Base-by-base conservation (phyloP, 2,797 vertebrate species). In the Argentina silus region DNA sequence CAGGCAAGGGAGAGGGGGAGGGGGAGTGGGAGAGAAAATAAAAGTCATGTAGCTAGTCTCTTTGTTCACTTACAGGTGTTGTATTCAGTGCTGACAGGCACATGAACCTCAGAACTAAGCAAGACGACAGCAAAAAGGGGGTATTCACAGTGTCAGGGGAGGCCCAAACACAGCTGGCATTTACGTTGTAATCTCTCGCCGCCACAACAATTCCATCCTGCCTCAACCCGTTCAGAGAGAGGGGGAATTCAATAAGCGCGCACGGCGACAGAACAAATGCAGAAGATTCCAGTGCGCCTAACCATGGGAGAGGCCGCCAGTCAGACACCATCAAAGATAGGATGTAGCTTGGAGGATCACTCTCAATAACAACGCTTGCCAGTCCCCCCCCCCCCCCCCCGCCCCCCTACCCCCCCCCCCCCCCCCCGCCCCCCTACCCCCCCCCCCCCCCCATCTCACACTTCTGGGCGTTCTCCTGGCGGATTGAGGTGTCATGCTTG, bases 291-390 rank as follows among this genome's bases (percentile, higher is more conserved):
- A 81, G 81, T 15, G 62, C 79, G 74, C 45, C 51, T 74, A 85
- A 82, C 76, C 85, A 76, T 71, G 55, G 76, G 27, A 4, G 27
- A 36, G 27, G 27, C n/a, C n/a, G 27, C 27, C 27, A 36, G 27
- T 1, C 27, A 36, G 85, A 87, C 88, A 15, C 1, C 27, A 36
- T 75, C 74, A 15, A 12, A 61, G 76, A 65, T 0, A 67, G 73
- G 78, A 75, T 83, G 79, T 17, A 65, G 80, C 85, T 88, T 14
- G 21, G 55, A 78, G 85, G 76, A 70, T 75, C 82, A 76, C 83
- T 73, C 76, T 36, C 83, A 85, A 87, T 83, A 90, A 82, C 78
- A 86, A 75, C 81, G 66, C 82, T 76, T 82, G 79, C 77, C 88
- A 64, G n/a, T 36, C 27, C 27, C 27, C 27, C 27, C 27, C 27